Evolutionary conservation across 2,797 vertebrate genomes (phyloP), one percentile per base, ranked within the genome.

Genomic region (Lutjanus argentimaculatus): DNA sequence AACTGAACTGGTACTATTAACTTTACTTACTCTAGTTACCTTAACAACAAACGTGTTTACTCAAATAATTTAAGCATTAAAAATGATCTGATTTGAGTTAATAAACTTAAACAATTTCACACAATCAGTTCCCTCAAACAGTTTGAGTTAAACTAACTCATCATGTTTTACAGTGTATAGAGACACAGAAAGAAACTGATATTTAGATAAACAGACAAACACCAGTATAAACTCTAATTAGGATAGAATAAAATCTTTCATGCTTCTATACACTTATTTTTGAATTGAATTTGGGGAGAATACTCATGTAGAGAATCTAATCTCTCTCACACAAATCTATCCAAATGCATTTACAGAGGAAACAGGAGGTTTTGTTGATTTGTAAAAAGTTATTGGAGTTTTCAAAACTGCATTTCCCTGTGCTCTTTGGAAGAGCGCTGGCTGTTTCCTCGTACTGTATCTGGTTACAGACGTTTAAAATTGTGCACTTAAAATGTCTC

Each of bases 401-500:
- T 63, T 78, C 19, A 72, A 82, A 74, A 56, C 40, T 55, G 42
- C 68, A 59, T 14, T 70, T 84, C 72, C 74, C 51, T 22, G 14
- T 21, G 55, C 86, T 79, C 75, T 73, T 40, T 72, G 19, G 76
- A 86, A 64, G 76, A 85, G 25, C 19, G n/a, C 75, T 58, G 79
- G 88, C 67, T 48, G 46, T 89, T 91, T 80, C 72, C 79, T 71
- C 42, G 57, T 17, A 64, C 75, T 67, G 69, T 82, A 88, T 95
- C 90, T 75, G 68, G 86, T 95, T 94, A 91, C 93, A 87, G 69
- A 80, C 82, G 79, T 91, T 90, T 94, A 92, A 91, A 91, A 92
- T 72, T 80, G 82, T 86, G 86, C 91, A 92, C 88, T 95, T 93
- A 92, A 93, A 92, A 88, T 80, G 89, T 94, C 92, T 92, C 86